A percentile compares a stretch with the other conserved stretches of the same genome.
These are phyloP conservation scores for Threskiornis aethiopicus DNA, from an alignment of 2,797 vertebrate genomes.

Conservation along the genomic window DNA sequence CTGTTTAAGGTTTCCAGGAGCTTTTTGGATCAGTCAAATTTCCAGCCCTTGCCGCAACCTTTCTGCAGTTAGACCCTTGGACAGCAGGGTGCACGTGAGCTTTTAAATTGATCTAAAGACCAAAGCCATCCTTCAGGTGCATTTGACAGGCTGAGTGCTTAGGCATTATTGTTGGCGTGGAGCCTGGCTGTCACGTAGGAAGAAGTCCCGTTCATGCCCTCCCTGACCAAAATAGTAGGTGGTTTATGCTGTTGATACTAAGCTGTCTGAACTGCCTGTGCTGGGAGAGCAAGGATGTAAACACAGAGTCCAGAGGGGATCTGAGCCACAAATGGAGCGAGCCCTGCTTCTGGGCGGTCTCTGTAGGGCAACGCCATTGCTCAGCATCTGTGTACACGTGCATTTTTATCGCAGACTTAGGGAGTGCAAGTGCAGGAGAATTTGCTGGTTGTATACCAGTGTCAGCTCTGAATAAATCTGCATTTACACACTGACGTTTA, in stretches of 20 bases:
- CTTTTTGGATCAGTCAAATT: not conserved
- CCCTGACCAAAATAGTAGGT: constrained; percentile 50
- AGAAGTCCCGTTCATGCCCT: not conserved
- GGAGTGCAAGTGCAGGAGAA: not conserved
- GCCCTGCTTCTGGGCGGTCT: not conserved
- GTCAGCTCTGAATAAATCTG: not conserved
- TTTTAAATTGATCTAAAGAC: not conserved
- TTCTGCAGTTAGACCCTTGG: not conserved
- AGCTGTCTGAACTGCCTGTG: not conserved
- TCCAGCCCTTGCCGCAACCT: not conserved
- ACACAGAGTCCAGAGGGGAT: not conserved
- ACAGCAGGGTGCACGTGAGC: not conserved
- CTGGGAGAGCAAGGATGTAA: not conserved
- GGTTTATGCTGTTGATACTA: constrained; percentile 28
- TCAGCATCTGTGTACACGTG: rapidly evolving
- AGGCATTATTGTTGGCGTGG: not conserved
- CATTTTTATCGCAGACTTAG: not conserved
- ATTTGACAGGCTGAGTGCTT: not conserved
- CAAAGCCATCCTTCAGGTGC: not conserved
- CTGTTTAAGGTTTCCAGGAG: not conserved
- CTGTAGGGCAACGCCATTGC: not conserved
- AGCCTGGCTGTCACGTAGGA: not conserved
- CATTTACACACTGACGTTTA: rapidly evolving
- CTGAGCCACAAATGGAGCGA: not conserved
- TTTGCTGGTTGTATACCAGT: not conserved